Evolutionary conservation across 2,888 invertebrate genomes (phyloP).

Genomic region (Parascotia fuliginaria): DNA sequence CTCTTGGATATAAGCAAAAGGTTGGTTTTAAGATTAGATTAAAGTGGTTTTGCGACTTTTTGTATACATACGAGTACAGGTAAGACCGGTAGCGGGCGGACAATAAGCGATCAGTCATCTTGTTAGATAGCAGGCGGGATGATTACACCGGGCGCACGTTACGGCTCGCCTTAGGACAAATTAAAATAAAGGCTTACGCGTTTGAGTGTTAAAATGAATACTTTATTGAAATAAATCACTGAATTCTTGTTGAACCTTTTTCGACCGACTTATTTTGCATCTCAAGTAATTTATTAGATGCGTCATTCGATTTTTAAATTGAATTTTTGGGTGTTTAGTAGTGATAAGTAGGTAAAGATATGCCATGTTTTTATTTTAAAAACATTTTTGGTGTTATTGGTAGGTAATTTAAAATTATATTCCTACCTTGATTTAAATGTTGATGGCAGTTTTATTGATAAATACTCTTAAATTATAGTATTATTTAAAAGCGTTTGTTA

Average conservation of each 20-base stretch:
- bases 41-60: conserved; percentile 45
- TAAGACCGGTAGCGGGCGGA: conserved; percentile 80
- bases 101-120: conserved; percentile 82
- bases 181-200: conserved; percentile 57
- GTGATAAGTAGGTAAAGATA: conserved; percentile 33
- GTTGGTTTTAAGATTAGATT: conserved; percentile 38
- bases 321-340: conserved; percentile 33
- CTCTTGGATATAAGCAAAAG: conserved; percentile 27
- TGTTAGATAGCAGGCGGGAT: conserved; percentile 71
- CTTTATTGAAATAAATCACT: conserved; percentile 43
- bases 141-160: conserved; percentile 60
- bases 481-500: neutral
- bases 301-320: conserved; percentile 44
- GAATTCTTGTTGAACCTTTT: conserved; percentile 32
- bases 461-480: conserved; percentile 5
- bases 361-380: conserved; percentile 1
- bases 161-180: conserved; percentile 66
- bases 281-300: conserved; percentile 36
- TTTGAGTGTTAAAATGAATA: conserved; percentile 23
- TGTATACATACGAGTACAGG: conserved; percentile 37
- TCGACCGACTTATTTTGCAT: conserved; percentile 40
- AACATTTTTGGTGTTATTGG: conserved; percentile 10
- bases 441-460: conserved; percentile 7
- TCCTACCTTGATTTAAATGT: conserved; percentile 11
- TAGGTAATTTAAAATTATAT: conserved; percentile 10